Base-by-base conservation (phyloP, 1,140 invertebrate species). In the Catajapyx aquilonaris region DNA sequence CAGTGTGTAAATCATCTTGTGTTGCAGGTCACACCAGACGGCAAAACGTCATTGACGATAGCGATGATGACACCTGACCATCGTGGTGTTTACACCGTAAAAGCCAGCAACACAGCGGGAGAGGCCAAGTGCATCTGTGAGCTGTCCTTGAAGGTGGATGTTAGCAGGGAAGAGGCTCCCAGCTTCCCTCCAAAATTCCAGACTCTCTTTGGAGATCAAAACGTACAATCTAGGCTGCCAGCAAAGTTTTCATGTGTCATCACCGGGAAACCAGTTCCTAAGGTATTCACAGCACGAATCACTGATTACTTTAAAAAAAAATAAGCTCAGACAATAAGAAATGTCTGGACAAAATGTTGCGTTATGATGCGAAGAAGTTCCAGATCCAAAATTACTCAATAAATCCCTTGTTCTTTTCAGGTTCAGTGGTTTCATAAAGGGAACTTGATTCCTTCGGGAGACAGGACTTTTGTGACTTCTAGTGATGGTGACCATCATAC, bases 101-200 rank as follows among this genome's bases (percentile, higher is more conserved):
- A 76, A 49, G 79, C 79, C 0, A 61, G 58, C 1, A 84, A 81
- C 53, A 47, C 55, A 15, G 57, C 63, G 16, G 80, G 80, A n/a
- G 76, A 81, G 45, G 76, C 74, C 1, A 80, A 81, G 49, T 78
- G 77, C 46, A 79, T 81, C 41, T 74, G 76, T 0, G 73, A 78
- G 43, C 48, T 85, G 2, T 78, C 76, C 30, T 73, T 81, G 0
- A 75, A 74, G 52, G 59, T 65, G 0, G 39, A 30, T 39, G 31
- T 31, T 39, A 20, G 19, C 7, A 32, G 4, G 10, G 9, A 9
- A 9, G 32, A 7, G 7, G 23, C 7, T 28, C 23, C 23, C 7
- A 28, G 23, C 2, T 45, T 62, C 19, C 58, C 67, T 16, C 77
- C 77, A 3, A 53, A 54, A 15, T 81, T 81, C 47, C 68, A 66